Base-by-base conservation (phyloP, 2,888 invertebrate genomes). In the Liopterus haemorrhoidalis region DNA sequence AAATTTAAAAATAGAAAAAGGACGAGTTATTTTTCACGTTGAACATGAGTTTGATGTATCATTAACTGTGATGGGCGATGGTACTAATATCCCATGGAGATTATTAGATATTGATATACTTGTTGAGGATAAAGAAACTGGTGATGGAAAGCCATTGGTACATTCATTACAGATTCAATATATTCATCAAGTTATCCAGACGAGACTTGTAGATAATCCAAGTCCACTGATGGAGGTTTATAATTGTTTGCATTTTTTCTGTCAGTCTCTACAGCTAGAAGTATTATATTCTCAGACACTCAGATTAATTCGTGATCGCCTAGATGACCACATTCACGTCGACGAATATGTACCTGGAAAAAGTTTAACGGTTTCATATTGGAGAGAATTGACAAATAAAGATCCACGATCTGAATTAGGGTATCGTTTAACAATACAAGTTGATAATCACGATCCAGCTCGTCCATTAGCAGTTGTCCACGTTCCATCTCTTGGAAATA, bases 41-140 rank as follows among this genome's bases (percentile, higher is more conserved):
- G 90, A 93, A 51, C 88, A 95, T 67, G 96, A 97, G 67, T 97
- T 96, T 69, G 89, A 91, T 66, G 95, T 93, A 8, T 88, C 94
- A 0, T 72, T 99, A 46, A 99, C 97, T 2, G 85, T 99, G 6
- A 92, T 99, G 87, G 96, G 97, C 2, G 97, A 99, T 68, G 87
- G 86, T 3, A 82, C 85, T 0, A 84, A 81, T 63, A 82, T 94
- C 43, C 95, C 96, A 0, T 99, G 99, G 97, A 78, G 94, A 38
- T 74, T 99, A 40, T 72, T 99, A 46, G 93, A 95, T 65, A 87
- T 99, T 55, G 90, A 93, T 58, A 86, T 99, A 59, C 74, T 99
- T 9, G 96, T 99, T 2, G 93, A 95, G 64, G 97, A 99, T 62
- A 88, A 86, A 67, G 97, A 97, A 72, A 95, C 94, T 41, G 94